Evolutionary conservation across 2,113 vertebrate species (phyloP), one percentile per base, ranked within the genome.

Genomic region (Apistogramma diplotaenia): DNA sequence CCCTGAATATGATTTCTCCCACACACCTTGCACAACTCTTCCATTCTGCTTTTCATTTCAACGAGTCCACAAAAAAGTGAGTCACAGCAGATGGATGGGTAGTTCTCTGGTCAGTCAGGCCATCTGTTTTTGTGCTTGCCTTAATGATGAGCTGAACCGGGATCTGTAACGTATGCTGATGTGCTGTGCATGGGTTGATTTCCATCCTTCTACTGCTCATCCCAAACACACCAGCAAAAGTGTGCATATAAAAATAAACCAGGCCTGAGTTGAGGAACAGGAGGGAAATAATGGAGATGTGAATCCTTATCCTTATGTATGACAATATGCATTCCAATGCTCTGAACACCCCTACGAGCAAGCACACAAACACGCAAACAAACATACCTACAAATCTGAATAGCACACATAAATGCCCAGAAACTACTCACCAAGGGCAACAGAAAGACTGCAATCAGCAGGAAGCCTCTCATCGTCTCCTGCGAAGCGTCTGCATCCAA

Each of bases 341-440:
- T 33, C 53, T 40, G 19, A 58, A 76, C 35, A 49, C 12, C 2
- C 29, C 3, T 53, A 9, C n/a, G 19, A 51, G 1, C 10, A 51
- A 25, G 12, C 4, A 2, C 16, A 0, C 35, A 9, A 78, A 71
- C 29, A 29, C 43, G 46, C 76, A 58, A 49, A 79, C 40, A 16
- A 53, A 72, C 60, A 79, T 49, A 27, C 54, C 2, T 21, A 37
- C 57, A 72, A 31, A 59, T 46, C 29, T 67, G 43, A 65, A 74
- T 33, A 70, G 21, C 19, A 53, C 61, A 79, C 13, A 74, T n/a
- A 1, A 71, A 82, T 13, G 27, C 46, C 76, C 76, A 55, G 19
- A 79, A 25, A 59, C n/a, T 60, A 89, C 89, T 93, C 82, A 94
- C 94, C 92, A 94, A 78, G 84, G 91, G 94, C 89, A 94, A 82